Evolutionary conservation across 2,113 vertebrate genomes (phyloP), one percentile per base, ranked within the genome.

Genomic region (Halichoeres trimaculatus): DNA sequence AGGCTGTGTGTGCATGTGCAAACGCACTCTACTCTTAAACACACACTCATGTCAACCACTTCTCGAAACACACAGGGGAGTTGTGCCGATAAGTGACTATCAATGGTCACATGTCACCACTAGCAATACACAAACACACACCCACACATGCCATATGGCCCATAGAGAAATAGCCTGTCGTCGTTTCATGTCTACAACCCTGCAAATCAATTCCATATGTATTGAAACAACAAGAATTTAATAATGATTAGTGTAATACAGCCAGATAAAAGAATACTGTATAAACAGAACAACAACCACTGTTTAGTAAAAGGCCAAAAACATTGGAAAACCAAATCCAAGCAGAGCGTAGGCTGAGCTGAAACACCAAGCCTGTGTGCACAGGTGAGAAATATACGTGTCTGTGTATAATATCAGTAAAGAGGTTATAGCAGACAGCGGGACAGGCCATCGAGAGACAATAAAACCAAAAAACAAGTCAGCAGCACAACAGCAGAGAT

Each of bases 111-210:
- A 53, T 51, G 35, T 63, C 62, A 68, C 64, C 48, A 63, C 66
- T 24, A 67, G 60, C 38, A 54, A 70, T 38, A 85, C 66, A 75
- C 76, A 84, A 85, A 89, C 83, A 84, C 78, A 76, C 89, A 77
- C 86, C 78, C 88, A 76, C 81, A 73, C 81, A 80, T 41, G 71
- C 89, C 88, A 90, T 90, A 92, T 91, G 92, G 86, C 71, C 65
- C 56, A 40, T 75, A 82, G 70, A 61, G 50, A 74, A 78, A 81
- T 80, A 74, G 70, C 34, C 72, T 74, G 80, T 77, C 73, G 63
- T 26, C 88, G 78, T 79, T 85, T 85, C 74, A 86, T 24, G 78
- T 86, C 74, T 78, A 52, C 53, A 70, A 69, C 69, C 78, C 74
- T 76, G 73, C 69, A 87, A 89, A 84, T 88, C 69, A 82, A 78